Percentiles rank a stretch among this genome's conserved stretches.
phyloP scores from a whole-genome alignment of 1,140 invertebrate genomes.

The Asobara japonica region DNA sequence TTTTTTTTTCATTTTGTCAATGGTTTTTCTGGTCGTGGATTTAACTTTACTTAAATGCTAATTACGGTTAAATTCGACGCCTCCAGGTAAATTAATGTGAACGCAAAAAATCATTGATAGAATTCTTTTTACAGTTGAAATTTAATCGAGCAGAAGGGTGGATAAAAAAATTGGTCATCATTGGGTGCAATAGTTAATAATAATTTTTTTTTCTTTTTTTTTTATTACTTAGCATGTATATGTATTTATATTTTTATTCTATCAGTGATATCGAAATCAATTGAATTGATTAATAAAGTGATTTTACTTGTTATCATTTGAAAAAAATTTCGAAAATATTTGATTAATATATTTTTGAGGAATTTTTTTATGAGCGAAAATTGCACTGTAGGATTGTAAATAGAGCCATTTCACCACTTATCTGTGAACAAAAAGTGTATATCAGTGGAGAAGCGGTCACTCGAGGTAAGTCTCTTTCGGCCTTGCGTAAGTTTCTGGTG shows the following conservation, averaged over 20 bases:
- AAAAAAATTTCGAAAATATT: not conserved
- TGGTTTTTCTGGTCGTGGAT: slow-evolving; percentile 47
- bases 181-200: not conserved
- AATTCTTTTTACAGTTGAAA: not conserved
- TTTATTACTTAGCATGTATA: not conserved
- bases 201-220: not conserved
- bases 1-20: slow-evolving; percentile 43
- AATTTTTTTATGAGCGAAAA: too few relatives aligned
- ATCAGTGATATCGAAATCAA: not conserved
- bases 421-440: too few relatives aligned
- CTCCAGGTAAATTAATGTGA: not conserved
- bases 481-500: too few relatives aligned
- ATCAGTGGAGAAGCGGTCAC: too few relatives aligned
- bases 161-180: not conserved
- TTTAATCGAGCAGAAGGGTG: not conserved
- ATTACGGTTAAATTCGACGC: slow-evolving; percentile 9
- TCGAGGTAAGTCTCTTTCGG: too few relatives aligned
- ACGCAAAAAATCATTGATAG: not conserved
- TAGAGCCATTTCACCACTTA: too few relatives aligned
- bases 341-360: not conserved
- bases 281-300: not conserved
- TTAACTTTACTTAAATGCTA: slow-evolving; percentile 43
- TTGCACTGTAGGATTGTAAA: too few relatives aligned
- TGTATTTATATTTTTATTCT: not conserved
- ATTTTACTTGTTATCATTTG: not conserved